Conservation (phyloP, 2,888 invertebrate species). For the Hirtodrosophila confusa region DNA sequence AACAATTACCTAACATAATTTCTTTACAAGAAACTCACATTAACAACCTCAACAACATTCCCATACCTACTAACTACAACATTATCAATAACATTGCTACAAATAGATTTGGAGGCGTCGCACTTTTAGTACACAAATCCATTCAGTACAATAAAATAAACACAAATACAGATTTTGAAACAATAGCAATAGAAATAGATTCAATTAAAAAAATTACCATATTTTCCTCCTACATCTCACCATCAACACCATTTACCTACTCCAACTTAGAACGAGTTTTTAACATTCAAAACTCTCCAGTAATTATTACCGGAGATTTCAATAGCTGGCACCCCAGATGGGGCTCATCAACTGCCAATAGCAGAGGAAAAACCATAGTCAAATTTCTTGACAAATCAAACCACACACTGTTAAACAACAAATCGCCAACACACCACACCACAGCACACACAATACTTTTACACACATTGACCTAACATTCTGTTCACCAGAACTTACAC, state of each 20-base stretch:
- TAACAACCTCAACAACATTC: not conserved
- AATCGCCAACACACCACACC: slow-evolving; percentile 3
- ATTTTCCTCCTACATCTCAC: slow-evolving; percentile 3
- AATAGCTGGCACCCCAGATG: slow-evolving; percentile 8
- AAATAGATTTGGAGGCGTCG: slow-evolving; percentile 14
- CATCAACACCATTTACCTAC: not conserved
- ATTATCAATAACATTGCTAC: not conserved
- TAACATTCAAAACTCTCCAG: not conserved
- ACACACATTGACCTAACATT: not conserved
- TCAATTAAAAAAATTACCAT: slow-evolving; percentile 4
- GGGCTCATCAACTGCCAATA: slow-evolving; percentile 3
- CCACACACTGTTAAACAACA: slow-evolving; percentile 3
- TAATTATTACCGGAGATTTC: slow-evolving; percentile 3
- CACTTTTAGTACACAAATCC: slow-evolving; percentile 3
- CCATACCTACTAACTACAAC: slow-evolving; percentile 4
- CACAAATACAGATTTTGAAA: not conserved
- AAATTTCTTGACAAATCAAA: not conserved
- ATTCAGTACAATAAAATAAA: not conserved
- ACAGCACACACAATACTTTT: slow-evolving; percentile 5
- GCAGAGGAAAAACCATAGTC: not conserved
- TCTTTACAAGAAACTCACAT: slow-evolving; percentile 9
- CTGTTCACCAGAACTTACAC: not conserved
- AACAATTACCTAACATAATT: not conserved
- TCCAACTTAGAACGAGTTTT: not conserved
- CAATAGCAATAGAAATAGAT: not conserved